Base-by-base conservation (phyloP, 1,140 invertebrate genomes). In the Euschistus heros region DNA sequence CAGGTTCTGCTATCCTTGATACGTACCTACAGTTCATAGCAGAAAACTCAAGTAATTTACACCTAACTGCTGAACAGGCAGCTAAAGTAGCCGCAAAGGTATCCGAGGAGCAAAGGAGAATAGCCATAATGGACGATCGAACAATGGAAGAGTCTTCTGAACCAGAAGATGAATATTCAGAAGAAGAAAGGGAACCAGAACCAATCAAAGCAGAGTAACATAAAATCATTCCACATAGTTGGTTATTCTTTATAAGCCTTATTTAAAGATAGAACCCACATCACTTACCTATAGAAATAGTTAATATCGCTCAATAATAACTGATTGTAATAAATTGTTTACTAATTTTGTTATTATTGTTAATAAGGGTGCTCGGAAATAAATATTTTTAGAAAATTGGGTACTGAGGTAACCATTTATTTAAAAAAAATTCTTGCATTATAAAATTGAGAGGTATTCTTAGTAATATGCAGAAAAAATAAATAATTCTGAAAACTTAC, bases 11-110 rank as follows among this genome's bases (percentile, higher is more conserved):
- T 0, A 81, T 92, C 33, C 73, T 92, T 20, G 89, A 92, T 73
- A 91, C 89, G 2, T 92, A 91, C 72, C 77, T 92, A 18, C 88
- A 91, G 73, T 83, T 90, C 65, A 90, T 92, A 68, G 87, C 87
- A 0, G 89, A 92, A 72, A 91, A 89, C 70, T 81, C 84, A 37
- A 83, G 84, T 47, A 82, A 82, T 75, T 66, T 73, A 2, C 70
- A 71, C 17, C 47, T 73, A 17, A 67, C 68, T 13, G 61, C 68
- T 2, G 72, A 73, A 59, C 71, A 72, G 63, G 70, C 71, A 18
- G 72, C 70, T 33, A 69, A 71, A 54, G 66, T 72, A 63, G 69
- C 71, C 3, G 70, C 69, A 14, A 69, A 69, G 64, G 65, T 70
- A 44, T 65, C 59, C 17, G 69, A 69, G 50, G 70, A 71, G 33